Base-by-base conservation (phyloP, 1,140 invertebrate species). In the Adoxophyes honmai region DNA sequence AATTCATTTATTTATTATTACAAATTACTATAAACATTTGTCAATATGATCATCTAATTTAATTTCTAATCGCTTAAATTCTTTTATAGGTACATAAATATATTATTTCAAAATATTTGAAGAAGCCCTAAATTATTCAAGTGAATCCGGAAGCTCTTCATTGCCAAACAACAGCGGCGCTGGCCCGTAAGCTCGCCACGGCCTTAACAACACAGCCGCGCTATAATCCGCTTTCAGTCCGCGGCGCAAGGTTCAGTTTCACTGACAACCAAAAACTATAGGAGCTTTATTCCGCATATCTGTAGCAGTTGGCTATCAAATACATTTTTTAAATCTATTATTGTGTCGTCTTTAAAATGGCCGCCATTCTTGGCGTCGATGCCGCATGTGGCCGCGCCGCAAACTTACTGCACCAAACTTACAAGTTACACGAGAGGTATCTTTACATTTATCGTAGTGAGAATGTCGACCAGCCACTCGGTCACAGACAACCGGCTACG, bases 61-160 rank as follows among this genome's bases (percentile, higher is more conserved):
- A 21, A 28, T 48, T 11, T 6, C 21, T 44, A 44, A 10, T 44
- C 18, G 15, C 18, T 44, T 33, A 28, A 28, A 18, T 48, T 57
- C 28, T 53, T 36, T 61, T 61, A 37, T 56, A 28, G 21, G 21
- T 28, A 39, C 37, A 37, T 60, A 68, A 66, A 59, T 66, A 21
- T 39, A 68, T 52, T 44, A 60, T 61, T 48, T 11, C 53, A 61
- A 69, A 59, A 59, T 51, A 63, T 60, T 64, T 60, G 64, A 69
- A 55, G 48, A 70, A 71, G 67, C 71, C 54, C 64, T 63, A 68
- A 63, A 60, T 62, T 65, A 69, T 62, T 54, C 52, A 67, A 54
- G 63, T 53, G 35, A 65, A 48, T 48, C 44, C 34, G 58, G 58
- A 60, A 60, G 58, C 58, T 39, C 57, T 11, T 13, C 21, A 28